A percentile compares a stretch with the other conserved stretches of the same genome.
Evolutionary conservation across 2,797 vertebrate genomes (phyloP).

Genomic region (Lophotriccus pileatus): DNA sequence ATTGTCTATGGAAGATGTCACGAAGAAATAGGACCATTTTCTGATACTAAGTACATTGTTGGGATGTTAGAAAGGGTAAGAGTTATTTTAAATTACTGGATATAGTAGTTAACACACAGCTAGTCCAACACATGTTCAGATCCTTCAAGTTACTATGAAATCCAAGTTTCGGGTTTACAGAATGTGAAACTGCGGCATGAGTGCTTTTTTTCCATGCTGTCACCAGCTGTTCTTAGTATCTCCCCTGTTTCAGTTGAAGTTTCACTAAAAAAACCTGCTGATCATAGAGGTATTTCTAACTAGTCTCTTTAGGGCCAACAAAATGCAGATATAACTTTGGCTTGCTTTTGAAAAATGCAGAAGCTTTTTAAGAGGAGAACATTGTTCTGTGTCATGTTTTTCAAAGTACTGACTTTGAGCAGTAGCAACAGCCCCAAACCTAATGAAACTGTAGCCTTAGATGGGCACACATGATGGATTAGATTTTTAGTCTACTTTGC

Average conservation of each 20-base stretch:
- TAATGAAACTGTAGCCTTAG: not conserved
- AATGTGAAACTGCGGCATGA: not conserved
- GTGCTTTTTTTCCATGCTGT: not conserved
- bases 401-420: not conserved
- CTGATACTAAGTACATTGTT: conserved; percentile 96
- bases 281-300: not conserved
- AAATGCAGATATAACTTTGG: not conserved
- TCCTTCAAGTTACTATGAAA: not conserved
- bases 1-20: conserved; percentile 98
- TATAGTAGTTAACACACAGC: not conserved
- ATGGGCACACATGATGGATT: not conserved
- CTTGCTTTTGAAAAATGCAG: not conserved
- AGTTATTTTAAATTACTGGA: not conserved
- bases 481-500: not conserved
- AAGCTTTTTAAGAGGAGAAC: not conserved
- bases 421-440: not conserved
- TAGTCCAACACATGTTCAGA: not conserved
- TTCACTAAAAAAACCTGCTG: not conserved
- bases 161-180: not conserved
- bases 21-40: conserved; percentile 95
- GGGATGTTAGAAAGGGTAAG: conserved; percentile 98
- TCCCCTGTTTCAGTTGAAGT: not conserved
- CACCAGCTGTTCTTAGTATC: not conserved
- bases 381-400: not conserved
- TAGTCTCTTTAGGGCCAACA: not conserved